Conservation (phyloP, 1,140 invertebrate species). For the Orchestia grillus region DNA sequence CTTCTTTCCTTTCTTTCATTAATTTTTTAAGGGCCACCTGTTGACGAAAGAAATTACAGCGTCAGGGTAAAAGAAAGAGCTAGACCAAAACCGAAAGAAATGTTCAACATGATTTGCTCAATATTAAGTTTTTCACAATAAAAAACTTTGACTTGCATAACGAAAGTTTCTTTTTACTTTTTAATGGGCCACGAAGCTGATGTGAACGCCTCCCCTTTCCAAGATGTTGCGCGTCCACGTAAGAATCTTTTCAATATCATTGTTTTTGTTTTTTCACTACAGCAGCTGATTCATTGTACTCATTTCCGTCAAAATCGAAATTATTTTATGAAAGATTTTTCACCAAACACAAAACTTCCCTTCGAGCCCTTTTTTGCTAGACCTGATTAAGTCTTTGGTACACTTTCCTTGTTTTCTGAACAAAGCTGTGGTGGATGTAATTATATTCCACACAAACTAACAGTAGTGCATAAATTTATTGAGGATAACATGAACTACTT, state of each 20-base stretch:
- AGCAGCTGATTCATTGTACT: neutral
- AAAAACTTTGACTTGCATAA: too few species aligned
- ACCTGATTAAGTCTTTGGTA: neutral
- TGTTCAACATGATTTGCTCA: too few species aligned
- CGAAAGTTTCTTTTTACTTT: neutral
- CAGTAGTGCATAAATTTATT: neutral
- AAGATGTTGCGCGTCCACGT: neutral
- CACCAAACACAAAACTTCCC: neutral
- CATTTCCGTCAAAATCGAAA: neutral
- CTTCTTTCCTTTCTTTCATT: too few species aligned
- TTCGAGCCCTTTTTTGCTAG: neutral
- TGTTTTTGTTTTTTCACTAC: neutral
- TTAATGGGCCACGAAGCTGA: neutral
- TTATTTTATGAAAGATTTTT: neutral
- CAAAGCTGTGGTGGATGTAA: neutral
- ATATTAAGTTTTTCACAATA: too few species aligned
- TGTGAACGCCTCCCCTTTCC: neutral
- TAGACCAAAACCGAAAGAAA: too few species aligned
- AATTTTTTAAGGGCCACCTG: too few species aligned
- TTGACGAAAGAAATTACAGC: too few species aligned
- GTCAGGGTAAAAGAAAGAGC: too few species aligned
- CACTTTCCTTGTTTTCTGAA: too few species aligned
- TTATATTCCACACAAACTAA: neutral
- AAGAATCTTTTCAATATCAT: neutral
- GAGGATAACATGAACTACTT: neutral